A percentile compares a stretch with the other conserved stretches of the same genome.
Conservation (phyloP, 2,888 invertebrate genomes). For the Scaptodrosophila latifasciaeformis region DNA sequence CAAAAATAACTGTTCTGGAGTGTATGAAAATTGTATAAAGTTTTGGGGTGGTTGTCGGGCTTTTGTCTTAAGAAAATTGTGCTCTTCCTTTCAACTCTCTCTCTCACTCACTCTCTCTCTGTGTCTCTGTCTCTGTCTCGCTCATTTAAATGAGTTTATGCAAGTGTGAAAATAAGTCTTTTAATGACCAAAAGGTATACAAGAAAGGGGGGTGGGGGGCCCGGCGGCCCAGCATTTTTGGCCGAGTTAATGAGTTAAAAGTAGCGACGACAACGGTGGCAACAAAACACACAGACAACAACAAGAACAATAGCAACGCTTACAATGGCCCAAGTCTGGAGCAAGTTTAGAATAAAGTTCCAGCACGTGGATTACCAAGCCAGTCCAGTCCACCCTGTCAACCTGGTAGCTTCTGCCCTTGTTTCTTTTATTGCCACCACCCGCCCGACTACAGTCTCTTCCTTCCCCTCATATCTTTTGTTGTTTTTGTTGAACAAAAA, state of each 20-base stretch:
- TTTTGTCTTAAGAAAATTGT: constrained; percentile 13
- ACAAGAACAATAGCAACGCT: too few species aligned
- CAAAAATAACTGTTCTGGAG: too few species aligned
- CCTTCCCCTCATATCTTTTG: constrained; percentile 10
- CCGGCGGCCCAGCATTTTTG: constrained; percentile 10
- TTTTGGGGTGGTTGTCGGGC: constrained; percentile 9
- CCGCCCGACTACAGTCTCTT: not conserved
- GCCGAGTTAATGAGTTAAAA: constrained; percentile 63
- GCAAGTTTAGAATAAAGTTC: too few species aligned
- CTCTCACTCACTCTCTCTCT: constrained; percentile 16
- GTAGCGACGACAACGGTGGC: constrained; percentile 27
- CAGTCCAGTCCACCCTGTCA: too few species aligned
- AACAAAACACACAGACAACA: constrained; percentile 26
- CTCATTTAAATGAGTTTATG: constrained; percentile 68
- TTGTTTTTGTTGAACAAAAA: constrained; percentile 39
- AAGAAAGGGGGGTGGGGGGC: not conserved
- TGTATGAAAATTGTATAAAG: too few species aligned
- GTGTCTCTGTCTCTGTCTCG: too few species aligned
- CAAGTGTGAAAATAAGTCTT: constrained; percentile 70
- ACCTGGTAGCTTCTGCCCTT: constrained; percentile 26
- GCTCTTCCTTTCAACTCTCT: constrained; percentile 35
- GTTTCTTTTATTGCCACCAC: too few species aligned
- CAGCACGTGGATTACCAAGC: constrained; percentile 59
- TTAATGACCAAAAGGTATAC: constrained; percentile 45
- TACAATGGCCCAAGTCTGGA: too few species aligned